Base-by-base conservation (phyloP, 1,140 invertebrate genomes). In the Catajapyx aquilonaris region DNA sequence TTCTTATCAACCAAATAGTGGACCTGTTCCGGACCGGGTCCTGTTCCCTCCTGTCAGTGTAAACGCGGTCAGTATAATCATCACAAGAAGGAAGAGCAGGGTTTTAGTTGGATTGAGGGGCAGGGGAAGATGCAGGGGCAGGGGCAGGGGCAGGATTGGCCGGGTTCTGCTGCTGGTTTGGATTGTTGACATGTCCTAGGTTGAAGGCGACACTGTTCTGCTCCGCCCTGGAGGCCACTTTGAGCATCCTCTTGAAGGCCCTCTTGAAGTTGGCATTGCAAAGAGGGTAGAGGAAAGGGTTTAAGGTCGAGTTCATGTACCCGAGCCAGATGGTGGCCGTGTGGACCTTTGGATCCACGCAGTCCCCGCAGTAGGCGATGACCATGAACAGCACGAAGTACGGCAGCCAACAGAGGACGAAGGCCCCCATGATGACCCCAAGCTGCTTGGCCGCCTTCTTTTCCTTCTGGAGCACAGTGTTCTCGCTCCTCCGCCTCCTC, bases 371-470 rank as follows among this genome's bases (percentile, higher is more conserved):
- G 37, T 70, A 66, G 2, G 71, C 69, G 15, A 70, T 61, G 16
- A 73, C 66, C 20, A 69, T 54, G 46, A 72, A 73, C 2, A 68
- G 53, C 34, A 68, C 63, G 44, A 73, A 71, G 48, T 73, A 73
- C 5, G 70, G 70, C 10, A 73, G 49, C 60, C 71, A 73, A 46
- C 70, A 73, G 4, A 70, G 47, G 3, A 69, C 61, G 50, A 73
- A 73, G 0, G 68, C 71, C 5, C 69, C 68, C 52, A 73, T 66
- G 39, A 73, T 73, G 7, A 73, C 69, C 1, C 69, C 69, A 11
- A 73, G 55, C 45, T 72, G 71, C 31, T 66, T 53, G 1, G 69
- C 71, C 5, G 70, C 70, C 50, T 73, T 66, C 43, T 69, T 68
- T 41, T 72, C 69, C 41, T 69, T 68, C 17, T 54, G 53, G 15